These are phyloP conservation scores for Daktulosphaira vitifoliae DNA, from an alignment of 1,140 invertebrate species.

Conservation along the genomic window DNA sequence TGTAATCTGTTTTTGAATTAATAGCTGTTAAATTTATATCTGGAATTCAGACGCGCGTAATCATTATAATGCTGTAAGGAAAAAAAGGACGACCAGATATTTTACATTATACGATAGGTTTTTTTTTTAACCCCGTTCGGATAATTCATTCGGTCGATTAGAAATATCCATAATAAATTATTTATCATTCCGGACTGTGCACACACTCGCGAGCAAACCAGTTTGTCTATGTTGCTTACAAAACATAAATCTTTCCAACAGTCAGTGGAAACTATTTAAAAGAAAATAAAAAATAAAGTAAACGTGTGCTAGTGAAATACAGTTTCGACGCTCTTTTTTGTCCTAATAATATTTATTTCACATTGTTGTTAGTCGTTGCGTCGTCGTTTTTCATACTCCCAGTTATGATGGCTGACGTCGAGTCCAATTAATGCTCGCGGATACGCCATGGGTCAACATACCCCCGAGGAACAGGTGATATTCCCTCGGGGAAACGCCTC, in stretches of 20 bases:
- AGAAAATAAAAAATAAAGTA: background rate
- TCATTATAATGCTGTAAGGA: background rate
- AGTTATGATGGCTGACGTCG: background rate
- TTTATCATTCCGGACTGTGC: slow-evolving; percentile 30
- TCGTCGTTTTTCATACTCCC: background rate
- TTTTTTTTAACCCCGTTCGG: slow-evolving; percentile 13
- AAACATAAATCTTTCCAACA: slow-evolving; percentile 8
- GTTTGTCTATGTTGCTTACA: slow-evolving; percentile 5
- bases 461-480: background rate
- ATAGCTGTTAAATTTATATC: slow-evolving; percentile 23
- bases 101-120: slow-evolving; percentile 13
- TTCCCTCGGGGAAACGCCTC: background rate
- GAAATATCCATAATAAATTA: slow-evolving; percentile 34
- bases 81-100: slow-evolving; percentile 1
- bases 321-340: background rate
- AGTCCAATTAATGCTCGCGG: too few relatives aligned
- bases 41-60: background rate
- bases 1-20: slow-evolving; percentile 32
- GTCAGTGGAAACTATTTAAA: background rate
- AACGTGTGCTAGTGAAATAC: background rate
- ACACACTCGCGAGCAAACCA: slow-evolving; percentile 14
- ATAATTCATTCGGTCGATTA: slow-evolving; percentile 32
- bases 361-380: background rate
- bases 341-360: background rate
- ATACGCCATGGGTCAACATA: too few relatives aligned